Evolutionary conservation across 2,797 vertebrate genomes (phyloP).

Genomic region (Acrocephalus scirpaceus): DNA sequence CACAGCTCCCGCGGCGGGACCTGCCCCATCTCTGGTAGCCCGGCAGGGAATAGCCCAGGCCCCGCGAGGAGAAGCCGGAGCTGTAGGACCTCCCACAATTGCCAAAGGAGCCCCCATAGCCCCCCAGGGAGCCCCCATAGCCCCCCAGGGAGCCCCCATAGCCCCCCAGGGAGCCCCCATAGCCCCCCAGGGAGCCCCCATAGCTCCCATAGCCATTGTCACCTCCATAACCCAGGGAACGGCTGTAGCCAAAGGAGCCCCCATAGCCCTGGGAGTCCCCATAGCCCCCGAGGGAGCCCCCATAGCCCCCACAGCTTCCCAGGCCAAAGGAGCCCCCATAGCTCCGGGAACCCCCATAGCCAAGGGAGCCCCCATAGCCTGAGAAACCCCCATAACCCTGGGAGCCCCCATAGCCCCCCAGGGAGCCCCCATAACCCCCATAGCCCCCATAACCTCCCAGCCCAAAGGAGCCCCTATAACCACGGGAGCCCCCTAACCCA

Average conservation of each 20-base stretch:
- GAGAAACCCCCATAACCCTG: not conserved
- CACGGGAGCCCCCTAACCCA: not conserved
- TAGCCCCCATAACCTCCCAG: not conserved
- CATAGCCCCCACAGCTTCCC: not conserved
- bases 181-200: too few species aligned
- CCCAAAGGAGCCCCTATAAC: too few species aligned
- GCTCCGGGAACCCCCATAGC: not conserved
- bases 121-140: not conserved
- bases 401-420: not conserved
- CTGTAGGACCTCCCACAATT: not conserved
- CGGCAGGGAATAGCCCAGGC: not conserved
- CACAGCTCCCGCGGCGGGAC: too few species aligned
- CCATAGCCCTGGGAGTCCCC: not conserved
- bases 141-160: not conserved
- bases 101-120: not conserved
- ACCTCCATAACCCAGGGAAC: not conserved
- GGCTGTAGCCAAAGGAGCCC: not conserved
- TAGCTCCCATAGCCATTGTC: not conserved
- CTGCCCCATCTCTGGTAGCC: too few species aligned
- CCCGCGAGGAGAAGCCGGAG: not conserved
- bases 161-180: not conserved
- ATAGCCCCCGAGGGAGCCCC: not conserved
- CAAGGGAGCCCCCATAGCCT: too few species aligned
- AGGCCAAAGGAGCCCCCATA: not conserved
- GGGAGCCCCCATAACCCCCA: not conserved